phyloP scores from a whole-genome alignment of 2,888 invertebrate species.

The Drosophila prolongata region DNA sequence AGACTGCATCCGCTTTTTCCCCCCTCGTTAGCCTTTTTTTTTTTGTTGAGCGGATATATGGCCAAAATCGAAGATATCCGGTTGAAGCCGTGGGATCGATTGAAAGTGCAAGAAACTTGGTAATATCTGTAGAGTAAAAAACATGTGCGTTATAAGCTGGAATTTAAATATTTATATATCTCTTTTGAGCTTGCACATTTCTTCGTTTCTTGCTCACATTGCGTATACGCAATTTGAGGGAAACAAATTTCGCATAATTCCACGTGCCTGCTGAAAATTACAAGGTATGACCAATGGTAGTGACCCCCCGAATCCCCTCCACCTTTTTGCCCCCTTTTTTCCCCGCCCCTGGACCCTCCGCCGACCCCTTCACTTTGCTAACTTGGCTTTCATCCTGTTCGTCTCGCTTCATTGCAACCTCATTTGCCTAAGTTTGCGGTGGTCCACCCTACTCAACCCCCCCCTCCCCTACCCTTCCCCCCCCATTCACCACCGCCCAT shows the following conservation, averaged over 20 bases:
- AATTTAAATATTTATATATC: not conserved
- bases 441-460: conserved; percentile 29
- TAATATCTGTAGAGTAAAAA: not conserved
- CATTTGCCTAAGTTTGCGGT: conserved; percentile 55
- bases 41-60: conserved; percentile 68
- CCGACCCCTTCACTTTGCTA: conserved; percentile 1
- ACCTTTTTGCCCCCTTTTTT: not conserved
- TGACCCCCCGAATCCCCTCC: not conserved
- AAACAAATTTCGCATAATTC: conserved; percentile 45
- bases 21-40: conserved; percentile 12
- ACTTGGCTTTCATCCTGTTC: conserved; percentile 44
- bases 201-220: conserved; percentile 8
- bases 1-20: conserved; percentile 22
- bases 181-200: not conserved
- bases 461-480: not conserved
- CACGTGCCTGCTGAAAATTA: conserved; percentile 56
- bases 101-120: conserved; percentile 20
- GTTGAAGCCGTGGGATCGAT: conserved; percentile 20
- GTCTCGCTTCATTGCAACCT: conserved; percentile 71
- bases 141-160: not conserved
- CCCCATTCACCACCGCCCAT: conserved; percentile 15
- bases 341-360: not conserved
- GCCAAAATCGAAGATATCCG: conserved; percentile 68
- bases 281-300: conserved; percentile 10
- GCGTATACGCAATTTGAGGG: conserved; percentile 56